Conservation (phyloP, 2,888 invertebrate genomes). For the Matsumyia berberina region DNA sequence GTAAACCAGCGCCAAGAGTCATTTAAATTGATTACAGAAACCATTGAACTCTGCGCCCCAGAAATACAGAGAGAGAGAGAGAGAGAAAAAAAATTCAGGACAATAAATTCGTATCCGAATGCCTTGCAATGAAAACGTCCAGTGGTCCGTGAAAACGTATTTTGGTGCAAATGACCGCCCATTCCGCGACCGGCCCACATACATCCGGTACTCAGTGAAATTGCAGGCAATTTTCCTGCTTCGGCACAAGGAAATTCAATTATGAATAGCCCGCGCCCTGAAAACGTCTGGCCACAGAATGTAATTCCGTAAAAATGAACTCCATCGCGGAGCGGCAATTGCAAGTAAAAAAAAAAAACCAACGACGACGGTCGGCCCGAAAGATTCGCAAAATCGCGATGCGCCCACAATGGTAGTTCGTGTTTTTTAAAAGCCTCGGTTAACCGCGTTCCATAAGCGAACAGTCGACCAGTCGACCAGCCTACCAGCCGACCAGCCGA, state of each 20-base stretch:
- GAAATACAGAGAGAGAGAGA: not conserved
- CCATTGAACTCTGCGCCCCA: not conserved
- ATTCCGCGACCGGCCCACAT: not conserved
- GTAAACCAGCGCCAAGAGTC: not conserved
- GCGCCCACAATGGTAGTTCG: conserved; percentile 19
- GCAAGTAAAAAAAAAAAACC: conserved; percentile 31
- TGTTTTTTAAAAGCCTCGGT: not conserved
- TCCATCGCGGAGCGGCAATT: not conserved
- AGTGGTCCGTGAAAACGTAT: conserved; percentile 31
- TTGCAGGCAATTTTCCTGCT: conserved; percentile 52
- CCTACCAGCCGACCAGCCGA: conserved; percentile 43
- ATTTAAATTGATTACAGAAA: conserved; percentile 18
- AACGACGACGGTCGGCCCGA: not conserved
- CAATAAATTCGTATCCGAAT: not conserved
- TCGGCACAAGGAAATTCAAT: conserved; percentile 50
- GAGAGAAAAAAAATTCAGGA: conserved; percentile 34
- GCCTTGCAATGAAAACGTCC: conserved; percentile 12
- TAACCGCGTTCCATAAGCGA: conserved; percentile 46
- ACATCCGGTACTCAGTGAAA: not conserved
- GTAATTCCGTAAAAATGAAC: conserved; percentile 34
- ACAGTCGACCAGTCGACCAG: too few relatives aligned
- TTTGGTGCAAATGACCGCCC: conserved; percentile 28
- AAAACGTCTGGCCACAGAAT: conserved; percentile 42
- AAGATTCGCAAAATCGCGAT: conserved; percentile 47
- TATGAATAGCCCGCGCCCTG: conserved; percentile 37